phyloP scores from a whole-genome alignment of 2,113 vertebrate genomes.

The Zosterops lateralis region DNA sequence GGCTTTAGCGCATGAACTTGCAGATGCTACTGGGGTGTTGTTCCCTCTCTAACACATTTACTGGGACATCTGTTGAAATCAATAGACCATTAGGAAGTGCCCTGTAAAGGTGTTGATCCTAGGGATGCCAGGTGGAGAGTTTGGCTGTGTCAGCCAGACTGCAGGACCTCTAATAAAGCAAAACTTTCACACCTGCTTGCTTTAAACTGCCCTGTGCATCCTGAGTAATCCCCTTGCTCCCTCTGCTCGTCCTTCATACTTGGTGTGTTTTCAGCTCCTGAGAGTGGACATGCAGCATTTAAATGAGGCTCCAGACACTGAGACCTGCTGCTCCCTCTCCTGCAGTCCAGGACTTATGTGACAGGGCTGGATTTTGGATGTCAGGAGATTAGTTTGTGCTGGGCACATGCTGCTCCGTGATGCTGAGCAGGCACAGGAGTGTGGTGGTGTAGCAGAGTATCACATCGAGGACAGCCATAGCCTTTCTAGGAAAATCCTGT shows the following conservation, averaged over 20 bases:
- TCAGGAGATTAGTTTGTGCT: background rate
- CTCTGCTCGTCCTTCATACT: background rate
- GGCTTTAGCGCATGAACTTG: background rate
- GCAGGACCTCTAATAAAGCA: background rate
- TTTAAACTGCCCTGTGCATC: background rate
- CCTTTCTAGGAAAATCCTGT: background rate
- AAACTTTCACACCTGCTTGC: background rate
- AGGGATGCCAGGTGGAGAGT: background rate
- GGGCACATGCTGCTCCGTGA: accelerated
- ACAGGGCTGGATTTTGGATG: background rate
- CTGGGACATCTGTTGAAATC: background rate
- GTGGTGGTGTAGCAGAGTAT: background rate
- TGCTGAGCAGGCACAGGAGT: background rate
- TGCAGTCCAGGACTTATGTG: background rate
- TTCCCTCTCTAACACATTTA: background rate
- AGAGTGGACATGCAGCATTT: background rate
- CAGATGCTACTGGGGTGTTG: background rate
- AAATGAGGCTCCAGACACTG: background rate
- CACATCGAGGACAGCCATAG: accelerated
- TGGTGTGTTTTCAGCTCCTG: background rate
- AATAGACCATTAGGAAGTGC: background rate
- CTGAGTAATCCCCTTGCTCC: background rate
- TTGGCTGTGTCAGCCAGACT: background rate
- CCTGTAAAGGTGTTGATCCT: background rate
- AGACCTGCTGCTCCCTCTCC: background rate